phyloP scores from a whole-genome alignment of 2,888 invertebrate species.

The Caradrina kadenii region DNA sequence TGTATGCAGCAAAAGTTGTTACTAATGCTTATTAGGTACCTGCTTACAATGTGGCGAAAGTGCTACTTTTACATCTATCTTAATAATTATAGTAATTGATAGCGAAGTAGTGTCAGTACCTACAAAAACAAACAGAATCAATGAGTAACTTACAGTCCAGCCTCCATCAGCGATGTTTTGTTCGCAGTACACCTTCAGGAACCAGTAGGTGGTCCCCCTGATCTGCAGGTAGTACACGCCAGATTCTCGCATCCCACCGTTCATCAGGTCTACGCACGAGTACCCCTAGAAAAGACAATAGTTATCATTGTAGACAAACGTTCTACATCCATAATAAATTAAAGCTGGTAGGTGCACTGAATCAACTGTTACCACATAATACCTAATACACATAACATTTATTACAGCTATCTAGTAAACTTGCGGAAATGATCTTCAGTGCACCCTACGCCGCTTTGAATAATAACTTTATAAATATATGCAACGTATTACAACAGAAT shows the following conservation, averaged over 20 bases:
- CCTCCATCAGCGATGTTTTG: conserved; percentile 97
- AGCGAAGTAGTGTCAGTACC: no score
- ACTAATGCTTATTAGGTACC: no score
- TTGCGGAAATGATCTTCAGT: conserved; percentile 47
- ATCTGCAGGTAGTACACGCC: conserved; percentile 97
- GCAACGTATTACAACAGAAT: conserved; percentile 54
- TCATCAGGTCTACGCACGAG: conserved; percentile 96
- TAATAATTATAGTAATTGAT: no score
- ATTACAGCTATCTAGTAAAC: conserved; percentile 36
- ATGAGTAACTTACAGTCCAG: conserved; percentile 94
- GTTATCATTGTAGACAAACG: conserved; percentile 47
- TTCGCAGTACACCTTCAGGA: conserved; percentile 97
- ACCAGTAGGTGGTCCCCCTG: conserved; percentile 97
- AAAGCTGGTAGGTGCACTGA: conserved; percentile 1
- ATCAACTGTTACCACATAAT: conserved; percentile 24
- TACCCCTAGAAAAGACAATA: conserved; percentile 92
- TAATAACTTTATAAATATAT: conserved; percentile 40
- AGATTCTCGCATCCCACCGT: conserved; percentile 96
- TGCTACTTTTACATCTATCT: no score
- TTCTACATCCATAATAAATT: conserved; percentile 28
- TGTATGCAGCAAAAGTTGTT: no score
- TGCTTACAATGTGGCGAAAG: no score
- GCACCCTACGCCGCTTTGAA: conserved; percentile 24
- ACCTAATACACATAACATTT: conserved; percentile 23
- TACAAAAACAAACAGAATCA: not conserved